Conservation (phyloP, 2,113 vertebrate species). For the Hirundichthys speculiger region DNA sequence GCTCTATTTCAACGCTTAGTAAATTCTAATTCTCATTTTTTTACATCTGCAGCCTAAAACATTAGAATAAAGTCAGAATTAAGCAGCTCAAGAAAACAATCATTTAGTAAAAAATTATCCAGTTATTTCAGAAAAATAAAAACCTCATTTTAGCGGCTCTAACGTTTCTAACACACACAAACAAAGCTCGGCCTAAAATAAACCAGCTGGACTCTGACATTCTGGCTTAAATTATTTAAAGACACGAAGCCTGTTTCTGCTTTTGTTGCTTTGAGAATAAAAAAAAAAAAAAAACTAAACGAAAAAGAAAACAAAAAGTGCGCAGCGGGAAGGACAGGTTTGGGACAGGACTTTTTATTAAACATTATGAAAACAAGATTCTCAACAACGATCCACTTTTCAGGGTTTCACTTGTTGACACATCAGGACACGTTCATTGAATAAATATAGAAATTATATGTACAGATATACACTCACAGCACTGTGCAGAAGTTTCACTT, state of each 20-base stretch:
- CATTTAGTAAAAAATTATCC: no score
- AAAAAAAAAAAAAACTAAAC: slow-evolving; percentile 5
- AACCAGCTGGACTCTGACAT: neutral
- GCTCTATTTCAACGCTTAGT: no score
- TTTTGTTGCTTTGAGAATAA: neutral
- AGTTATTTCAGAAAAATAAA: no score
- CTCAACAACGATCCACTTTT: slow-evolving; percentile 80
- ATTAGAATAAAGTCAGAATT: no score
- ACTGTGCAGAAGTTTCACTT: slow-evolving; percentile 67
- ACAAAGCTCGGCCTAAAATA: no score
- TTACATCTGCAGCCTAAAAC: no score
- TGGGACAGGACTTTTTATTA: slow-evolving; percentile 85
- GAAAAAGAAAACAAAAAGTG: no score
- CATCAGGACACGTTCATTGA: slow-evolving; percentile 75
- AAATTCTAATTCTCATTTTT: no score
- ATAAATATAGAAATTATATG: slow-evolving; percentile 85
- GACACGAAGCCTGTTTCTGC: neutral
- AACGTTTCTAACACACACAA: no score
- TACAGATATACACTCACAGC: slow-evolving; percentile 79
- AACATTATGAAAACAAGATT: slow-evolving; percentile 86
- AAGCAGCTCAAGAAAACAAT: no score
- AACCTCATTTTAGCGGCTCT: no score
- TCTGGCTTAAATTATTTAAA: slow-evolving; percentile 25
- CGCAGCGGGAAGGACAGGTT: slow-evolving; percentile 24
- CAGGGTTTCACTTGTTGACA: slow-evolving; percentile 74